Conservation (phyloP, 2,888 invertebrate genomes). For the Cheilosia impressa region DNA sequence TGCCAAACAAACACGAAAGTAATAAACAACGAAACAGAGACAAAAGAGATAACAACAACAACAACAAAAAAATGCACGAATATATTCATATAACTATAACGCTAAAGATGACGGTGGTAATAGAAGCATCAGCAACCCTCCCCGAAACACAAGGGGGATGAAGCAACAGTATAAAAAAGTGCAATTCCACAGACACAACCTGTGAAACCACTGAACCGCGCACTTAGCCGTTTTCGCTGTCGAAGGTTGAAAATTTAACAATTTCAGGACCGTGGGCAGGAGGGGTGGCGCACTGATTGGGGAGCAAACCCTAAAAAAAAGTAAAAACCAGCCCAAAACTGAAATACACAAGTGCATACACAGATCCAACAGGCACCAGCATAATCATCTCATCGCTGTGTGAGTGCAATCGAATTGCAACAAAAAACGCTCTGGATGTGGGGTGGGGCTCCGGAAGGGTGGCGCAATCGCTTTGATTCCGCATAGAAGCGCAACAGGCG, state of each 20-base stretch:
- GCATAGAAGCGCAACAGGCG: constrained; percentile 61
- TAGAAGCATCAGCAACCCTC: constrained; percentile 25
- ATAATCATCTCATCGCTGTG: constrained; percentile 16
- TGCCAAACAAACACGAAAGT: constrained; percentile 51
- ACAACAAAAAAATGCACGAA: constrained; percentile 8
- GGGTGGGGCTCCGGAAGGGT: constrained; percentile 35
- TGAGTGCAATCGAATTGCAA: constrained; percentile 37
- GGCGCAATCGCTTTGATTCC: constrained; percentile 54
- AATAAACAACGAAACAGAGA: constrained; percentile 24
- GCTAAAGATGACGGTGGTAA: constrained; percentile 33
- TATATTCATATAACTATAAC: constrained; percentile 21
- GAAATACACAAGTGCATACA: not conserved
- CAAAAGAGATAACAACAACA: not conserved
- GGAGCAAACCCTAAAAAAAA: not conserved
- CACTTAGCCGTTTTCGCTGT: constrained; percentile 33
- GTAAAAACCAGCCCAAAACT: constrained; percentile 12
- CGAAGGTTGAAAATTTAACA: constrained; percentile 35
- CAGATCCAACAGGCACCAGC: not conserved
- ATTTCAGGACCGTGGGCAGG: constrained; percentile 14
- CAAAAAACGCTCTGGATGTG: constrained; percentile 2
- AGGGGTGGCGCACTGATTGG: constrained; percentile 22
- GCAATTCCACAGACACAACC: constrained; percentile 53
- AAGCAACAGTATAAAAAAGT: constrained; percentile 16
- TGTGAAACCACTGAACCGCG: constrained; percentile 63
- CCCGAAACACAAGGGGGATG: not conserved